These are phyloP conservation scores for Rhabditophanes sp. DNA, from an alignment of 2,888 invertebrate species.

Conservation along the genomic window DNA sequence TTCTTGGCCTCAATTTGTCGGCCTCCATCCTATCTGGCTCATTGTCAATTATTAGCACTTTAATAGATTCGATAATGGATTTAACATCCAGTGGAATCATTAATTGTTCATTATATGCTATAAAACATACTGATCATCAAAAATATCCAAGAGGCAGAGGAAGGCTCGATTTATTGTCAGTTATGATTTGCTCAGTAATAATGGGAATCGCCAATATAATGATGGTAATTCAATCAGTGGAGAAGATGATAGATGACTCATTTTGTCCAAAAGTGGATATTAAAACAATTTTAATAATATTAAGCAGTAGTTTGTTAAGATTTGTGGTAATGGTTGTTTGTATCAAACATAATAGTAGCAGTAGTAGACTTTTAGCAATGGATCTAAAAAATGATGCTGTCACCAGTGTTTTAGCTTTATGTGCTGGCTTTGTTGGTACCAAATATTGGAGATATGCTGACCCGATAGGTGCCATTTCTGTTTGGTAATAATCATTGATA, in stretches of 20 bases:
- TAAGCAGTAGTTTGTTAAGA: constrained; percentile 20
- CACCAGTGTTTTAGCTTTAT: constrained; percentile 46
- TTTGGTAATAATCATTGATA: constrained; percentile 3
- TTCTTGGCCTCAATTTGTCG: too few relatives aligned
- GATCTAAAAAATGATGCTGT: constrained; percentile 48
- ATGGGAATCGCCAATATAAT: constrained; percentile 45
- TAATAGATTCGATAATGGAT: constrained; percentile 48
- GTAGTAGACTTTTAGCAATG: constrained; percentile 39
- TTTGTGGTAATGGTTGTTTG: constrained; percentile 20
- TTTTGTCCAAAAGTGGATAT: constrained; percentile 19
- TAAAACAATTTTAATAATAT: constrained; percentile 16
- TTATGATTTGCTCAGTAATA: background rate
- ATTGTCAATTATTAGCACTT: constrained; percentile 46
- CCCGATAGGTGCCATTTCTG: constrained; percentile 45
- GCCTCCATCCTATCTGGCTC: constrained; percentile 49
- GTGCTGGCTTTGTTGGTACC: constrained; percentile 43
- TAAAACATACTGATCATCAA: constrained; percentile 41
- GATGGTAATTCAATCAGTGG: constrained; percentile 45
- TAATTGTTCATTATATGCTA: constrained; percentile 41
- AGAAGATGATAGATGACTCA: constrained; percentile 30
- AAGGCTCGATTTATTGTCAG: constrained; percentile 11
- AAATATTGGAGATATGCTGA: constrained; percentile 43
- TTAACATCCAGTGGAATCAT: constrained; percentile 46
- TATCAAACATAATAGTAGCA: constrained; percentile 13
- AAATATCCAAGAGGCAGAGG: constrained; percentile 46